Evolutionary conservation across 2,113 vertebrate genomes (phyloP).

Genomic region (Microcebus lehilahytsara): DNA sequence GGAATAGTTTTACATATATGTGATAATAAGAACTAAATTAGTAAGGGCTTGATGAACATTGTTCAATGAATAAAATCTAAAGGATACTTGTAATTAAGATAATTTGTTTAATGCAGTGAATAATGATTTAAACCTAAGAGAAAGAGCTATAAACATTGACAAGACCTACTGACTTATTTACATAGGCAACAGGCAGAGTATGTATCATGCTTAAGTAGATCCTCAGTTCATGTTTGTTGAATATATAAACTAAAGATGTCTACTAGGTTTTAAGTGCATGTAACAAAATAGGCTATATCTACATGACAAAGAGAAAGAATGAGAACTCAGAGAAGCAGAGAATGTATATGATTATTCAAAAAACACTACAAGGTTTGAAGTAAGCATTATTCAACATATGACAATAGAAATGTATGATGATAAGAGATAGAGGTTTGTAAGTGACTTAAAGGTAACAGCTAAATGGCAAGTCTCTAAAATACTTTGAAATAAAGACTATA

Average conservation of each 20-base stretch:
- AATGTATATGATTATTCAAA: background rate
- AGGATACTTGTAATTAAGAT: background rate
- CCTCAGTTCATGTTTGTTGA: background rate
- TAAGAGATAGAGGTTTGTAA: background rate
- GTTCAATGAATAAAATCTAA: background rate
- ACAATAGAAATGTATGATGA: background rate
- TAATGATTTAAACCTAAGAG: background rate
- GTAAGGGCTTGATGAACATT: background rate
- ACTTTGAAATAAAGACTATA: background rate
- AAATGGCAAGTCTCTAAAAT: background rate
- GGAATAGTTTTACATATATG: background rate
- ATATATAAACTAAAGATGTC: background rate
- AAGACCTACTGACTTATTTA: background rate
- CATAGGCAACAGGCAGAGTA: background rate
- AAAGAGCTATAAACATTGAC: background rate
- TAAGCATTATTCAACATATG: background rate
- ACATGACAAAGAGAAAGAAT: background rate
- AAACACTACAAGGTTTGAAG: background rate
- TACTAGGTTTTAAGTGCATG: background rate
- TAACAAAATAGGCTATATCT: background rate
- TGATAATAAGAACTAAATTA: background rate
- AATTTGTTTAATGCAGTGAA: background rate
- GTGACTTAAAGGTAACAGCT: background rate
- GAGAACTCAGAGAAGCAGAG: background rate
- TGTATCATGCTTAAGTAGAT: background rate